Evolutionary conservation across 2,888 invertebrate species (phyloP).

Genomic region (Tridacna gigas): DNA sequence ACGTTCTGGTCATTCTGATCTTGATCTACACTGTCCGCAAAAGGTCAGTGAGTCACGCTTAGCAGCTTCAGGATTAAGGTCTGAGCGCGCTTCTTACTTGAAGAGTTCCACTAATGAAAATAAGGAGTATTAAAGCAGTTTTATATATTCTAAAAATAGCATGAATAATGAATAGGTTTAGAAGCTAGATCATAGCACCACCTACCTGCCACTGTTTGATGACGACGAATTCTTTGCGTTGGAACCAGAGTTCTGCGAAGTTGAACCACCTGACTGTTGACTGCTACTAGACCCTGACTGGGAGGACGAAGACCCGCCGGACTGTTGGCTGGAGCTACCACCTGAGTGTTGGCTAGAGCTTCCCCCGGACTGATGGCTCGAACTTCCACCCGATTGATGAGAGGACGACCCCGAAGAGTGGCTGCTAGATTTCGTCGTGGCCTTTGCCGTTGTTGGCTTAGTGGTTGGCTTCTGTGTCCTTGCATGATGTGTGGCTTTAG

Average conservation of each 20-base stretch:
- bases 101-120: too few relatives aligned
- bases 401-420: neutral
- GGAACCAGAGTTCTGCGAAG: neutral
- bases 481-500: slow-evolving; percentile 19
- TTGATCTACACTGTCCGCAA: too few relatives aligned
- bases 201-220: slow-evolving; percentile 1
- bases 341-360: slow-evolving; percentile 17
- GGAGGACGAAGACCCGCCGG: neutral
- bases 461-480: slow-evolving; percentile 19
- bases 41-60: too few relatives aligned
- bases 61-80: too few relatives aligned
- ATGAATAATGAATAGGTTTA: too few relatives aligned
- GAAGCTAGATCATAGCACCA: neutral
- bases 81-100: too few relatives aligned
- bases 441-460: slow-evolving; percentile 26
- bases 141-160: too few relatives aligned
- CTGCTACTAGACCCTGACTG: neutral
- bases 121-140: too few relatives aligned
- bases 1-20: too few relatives aligned
- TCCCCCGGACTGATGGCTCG: slow-evolving; percentile 3
- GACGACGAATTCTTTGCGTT: neutral
- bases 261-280: neutral
- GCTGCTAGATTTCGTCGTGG: slow-evolving; percentile 5
- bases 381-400: neutral
- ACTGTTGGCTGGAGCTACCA: slow-evolving; percentile 11